phyloP scores from a whole-genome alignment of 2,888 invertebrate genomes.

The Harpalus rufipes region DNA sequence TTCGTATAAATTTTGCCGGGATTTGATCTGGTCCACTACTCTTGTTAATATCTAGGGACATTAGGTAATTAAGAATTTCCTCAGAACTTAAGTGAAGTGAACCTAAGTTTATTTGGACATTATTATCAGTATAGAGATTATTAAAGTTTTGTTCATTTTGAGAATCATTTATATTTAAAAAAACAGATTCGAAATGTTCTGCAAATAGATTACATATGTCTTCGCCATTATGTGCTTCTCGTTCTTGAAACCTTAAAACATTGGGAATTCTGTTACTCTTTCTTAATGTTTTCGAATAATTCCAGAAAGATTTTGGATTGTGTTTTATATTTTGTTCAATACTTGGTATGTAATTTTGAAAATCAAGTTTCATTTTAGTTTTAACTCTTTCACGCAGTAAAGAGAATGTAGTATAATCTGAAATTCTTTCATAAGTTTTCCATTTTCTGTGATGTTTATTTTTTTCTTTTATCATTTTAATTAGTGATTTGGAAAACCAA shows the following conservation, averaged over 20 bases:
- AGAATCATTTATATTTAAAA: background rate
- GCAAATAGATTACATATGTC: conserved; percentile 14
- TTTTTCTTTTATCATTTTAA: conserved; percentile 15
- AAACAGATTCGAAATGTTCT: conserved; percentile 25
- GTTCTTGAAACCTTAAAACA: background rate
- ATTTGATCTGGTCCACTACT: conserved; percentile 11
- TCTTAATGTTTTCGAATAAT: conserved; percentile 30
- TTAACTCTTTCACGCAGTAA: conserved; percentile 1
- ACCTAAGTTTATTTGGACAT: too few relatives aligned
- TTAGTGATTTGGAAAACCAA: background rate
- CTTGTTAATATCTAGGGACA: background rate
- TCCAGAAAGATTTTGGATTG: conserved; percentile 13
- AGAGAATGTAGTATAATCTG: conserved; percentile 2
- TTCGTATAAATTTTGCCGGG: conserved; percentile 11
- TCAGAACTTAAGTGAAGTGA: background rate
- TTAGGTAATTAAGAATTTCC: conserved; percentile 1
- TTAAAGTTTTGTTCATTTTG: too few relatives aligned
- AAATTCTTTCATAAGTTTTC: conserved; percentile 7
- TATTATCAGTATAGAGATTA: too few relatives aligned
- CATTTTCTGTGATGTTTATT: background rate
- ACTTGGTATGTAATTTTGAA: background rate
- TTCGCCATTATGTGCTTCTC: background rate
- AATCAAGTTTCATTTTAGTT: conserved; percentile 1
- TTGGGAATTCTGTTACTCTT: background rate
- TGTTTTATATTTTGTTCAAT: conserved; percentile 10